A percentile compares a stretch with the other conserved stretches of the same genome.
Conservation (phyloP, 2,113 vertebrate species). For the Rhadina sibilatrix region DNA sequence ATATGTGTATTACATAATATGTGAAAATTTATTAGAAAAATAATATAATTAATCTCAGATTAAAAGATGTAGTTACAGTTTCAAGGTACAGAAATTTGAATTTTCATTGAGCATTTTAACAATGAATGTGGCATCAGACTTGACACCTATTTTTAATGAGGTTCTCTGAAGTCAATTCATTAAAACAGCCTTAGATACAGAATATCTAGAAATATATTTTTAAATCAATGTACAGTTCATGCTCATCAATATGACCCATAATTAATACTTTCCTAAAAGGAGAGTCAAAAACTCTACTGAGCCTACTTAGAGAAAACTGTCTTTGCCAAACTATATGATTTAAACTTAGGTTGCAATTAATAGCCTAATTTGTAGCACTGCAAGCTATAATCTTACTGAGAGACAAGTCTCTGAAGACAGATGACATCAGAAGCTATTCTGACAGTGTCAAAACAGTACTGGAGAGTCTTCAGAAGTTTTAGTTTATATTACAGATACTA, state of each 20-base stretch:
- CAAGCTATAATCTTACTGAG: not conserved
- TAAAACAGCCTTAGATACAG: not conserved
- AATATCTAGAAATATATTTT: not conserved
- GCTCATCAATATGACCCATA: not conserved
- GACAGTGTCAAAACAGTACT: constrained; percentile 29
- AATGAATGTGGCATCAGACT: not conserved
- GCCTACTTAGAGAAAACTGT: not conserved
- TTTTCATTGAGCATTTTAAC: not conserved
- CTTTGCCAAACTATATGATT: not conserved
- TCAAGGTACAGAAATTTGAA: not conserved
- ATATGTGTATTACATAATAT: not conserved
- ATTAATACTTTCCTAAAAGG: not conserved
- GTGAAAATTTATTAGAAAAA: not conserved
- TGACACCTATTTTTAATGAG: not conserved
- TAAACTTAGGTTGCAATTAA: constrained; percentile 31
- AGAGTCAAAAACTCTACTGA: not conserved
- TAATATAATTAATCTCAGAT: not conserved
- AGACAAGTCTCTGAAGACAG: not conserved
- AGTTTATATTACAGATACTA: not conserved
- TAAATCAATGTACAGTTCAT: not conserved
- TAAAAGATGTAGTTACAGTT: not conserved
- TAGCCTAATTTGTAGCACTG: constrained; percentile 15
- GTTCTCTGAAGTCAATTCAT: not conserved
- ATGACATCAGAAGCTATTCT: constrained; percentile 37
- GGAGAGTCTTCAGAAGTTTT: constrained; percentile 18